Evolutionary conservation across 64 coral and sea anemone species (phyloP).

Genomic region (Catalaphyllia jardinei): DNA sequence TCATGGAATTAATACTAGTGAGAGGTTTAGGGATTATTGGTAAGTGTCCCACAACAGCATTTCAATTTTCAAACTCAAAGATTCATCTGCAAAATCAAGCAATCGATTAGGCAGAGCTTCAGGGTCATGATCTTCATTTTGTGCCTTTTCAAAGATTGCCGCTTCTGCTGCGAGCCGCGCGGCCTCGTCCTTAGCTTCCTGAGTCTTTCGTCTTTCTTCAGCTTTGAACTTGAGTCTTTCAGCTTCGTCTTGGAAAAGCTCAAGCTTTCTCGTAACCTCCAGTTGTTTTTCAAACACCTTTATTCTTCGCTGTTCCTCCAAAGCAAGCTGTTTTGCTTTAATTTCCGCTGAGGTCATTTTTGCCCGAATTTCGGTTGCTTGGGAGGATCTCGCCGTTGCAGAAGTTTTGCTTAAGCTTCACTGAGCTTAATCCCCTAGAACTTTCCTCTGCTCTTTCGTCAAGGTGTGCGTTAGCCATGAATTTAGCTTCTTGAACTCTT

Average conservation of each 20-base stretch:
- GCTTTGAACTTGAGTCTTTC: neutral
- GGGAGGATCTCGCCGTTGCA: neutral
- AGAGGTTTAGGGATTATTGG: neutral
- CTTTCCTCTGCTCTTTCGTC: neutral
- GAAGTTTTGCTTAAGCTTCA: neutral
- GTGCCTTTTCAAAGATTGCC: neutral
- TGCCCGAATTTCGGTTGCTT: neutral
- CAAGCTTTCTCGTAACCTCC: neutral
- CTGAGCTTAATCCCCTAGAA: neutral
- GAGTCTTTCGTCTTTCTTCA: conserved; percentile 27
- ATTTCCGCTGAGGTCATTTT: conserved; percentile 16
- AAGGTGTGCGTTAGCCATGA: neutral
- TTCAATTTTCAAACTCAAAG: neutral
- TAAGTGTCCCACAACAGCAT: neutral
- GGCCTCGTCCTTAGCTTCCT: conserved; percentile 15
- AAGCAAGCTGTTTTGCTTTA: conserved; percentile 15
- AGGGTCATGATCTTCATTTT: neutral
- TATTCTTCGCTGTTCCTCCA: neutral
- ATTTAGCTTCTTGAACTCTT: neutral
- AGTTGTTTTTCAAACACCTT: neutral
- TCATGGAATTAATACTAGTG: neutral
- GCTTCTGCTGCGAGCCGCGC: conserved; percentile 2
- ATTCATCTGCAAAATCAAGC: conserved; percentile 13
- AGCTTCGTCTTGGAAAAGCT: neutral
- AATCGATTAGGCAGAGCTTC: neutral